These are phyloP conservation scores for Imbricaverruca yamaguchii DNA, from an alignment of 2,888 invertebrate genomes.

Conservation along the genomic window DNA sequence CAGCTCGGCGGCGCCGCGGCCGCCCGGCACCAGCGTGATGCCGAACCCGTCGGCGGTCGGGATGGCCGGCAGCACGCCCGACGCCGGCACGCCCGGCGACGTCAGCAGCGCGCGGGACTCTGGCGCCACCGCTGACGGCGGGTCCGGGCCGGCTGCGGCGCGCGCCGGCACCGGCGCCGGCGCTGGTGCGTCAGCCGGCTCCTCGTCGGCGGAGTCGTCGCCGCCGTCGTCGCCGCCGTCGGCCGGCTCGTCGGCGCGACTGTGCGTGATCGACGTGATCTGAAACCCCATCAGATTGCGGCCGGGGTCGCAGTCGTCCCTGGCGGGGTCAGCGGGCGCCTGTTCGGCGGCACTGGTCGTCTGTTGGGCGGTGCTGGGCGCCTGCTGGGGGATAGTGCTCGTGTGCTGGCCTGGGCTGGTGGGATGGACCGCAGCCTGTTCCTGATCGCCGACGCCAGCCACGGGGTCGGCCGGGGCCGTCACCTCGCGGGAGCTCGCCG, in stretches of 20 bases:
- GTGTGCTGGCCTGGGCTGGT: too few relatives aligned
- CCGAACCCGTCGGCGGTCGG: conserved; percentile 9
- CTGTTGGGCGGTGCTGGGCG: too few relatives aligned
- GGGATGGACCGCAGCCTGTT: too few relatives aligned
- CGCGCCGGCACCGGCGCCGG: background rate
- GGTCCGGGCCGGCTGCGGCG: background rate
- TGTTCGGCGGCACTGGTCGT: background rate
- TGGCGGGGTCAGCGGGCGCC: background rate
- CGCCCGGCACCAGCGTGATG: conserved; percentile 13
- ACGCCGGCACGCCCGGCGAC: background rate
- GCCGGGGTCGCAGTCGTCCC: background rate
- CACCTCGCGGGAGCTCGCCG: too few relatives aligned
- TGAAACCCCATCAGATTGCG: conserved; percentile 6
- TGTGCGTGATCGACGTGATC: conserved; percentile 14
- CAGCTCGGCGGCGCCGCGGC: background rate
- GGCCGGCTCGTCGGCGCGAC: background rate
- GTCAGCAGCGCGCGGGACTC: background rate
- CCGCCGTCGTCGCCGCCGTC: background rate
- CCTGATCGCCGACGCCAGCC: too few relatives aligned
- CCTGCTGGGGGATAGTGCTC: too few relatives aligned
- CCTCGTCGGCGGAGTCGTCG: background rate
- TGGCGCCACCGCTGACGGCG: background rate
- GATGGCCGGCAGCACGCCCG: conserved; percentile 8
- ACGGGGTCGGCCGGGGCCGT: too few relatives aligned
- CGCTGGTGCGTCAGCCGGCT: background rate